Percentiles rank a stretch among this genome's conserved stretches.
These are phyloP conservation scores for Drosophila buzzatii DNA, from an alignment of 2,888 invertebrate genomes.

Conservation along the genomic window DNA sequence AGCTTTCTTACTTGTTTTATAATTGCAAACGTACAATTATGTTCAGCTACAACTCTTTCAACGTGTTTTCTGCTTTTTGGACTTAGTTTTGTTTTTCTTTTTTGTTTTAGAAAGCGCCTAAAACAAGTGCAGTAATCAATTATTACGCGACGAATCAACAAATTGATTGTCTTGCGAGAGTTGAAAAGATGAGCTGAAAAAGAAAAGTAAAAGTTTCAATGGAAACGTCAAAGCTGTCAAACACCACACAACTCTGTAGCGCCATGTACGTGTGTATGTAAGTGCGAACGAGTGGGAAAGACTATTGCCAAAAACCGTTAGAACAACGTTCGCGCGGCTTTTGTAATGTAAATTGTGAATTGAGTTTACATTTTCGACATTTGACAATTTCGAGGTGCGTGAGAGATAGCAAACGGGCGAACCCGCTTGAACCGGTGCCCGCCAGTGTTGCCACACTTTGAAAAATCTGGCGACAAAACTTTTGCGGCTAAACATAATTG, in stretches of 20 bases:
- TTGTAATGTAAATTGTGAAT: slow-evolving; percentile 63
- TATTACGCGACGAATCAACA: slow-evolving; percentile 67
- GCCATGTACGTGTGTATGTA: too few species aligned
- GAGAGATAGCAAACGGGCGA: slow-evolving; percentile 9
- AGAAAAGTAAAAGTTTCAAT: slow-evolving; percentile 60
- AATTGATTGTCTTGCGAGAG: slow-evolving; percentile 38
- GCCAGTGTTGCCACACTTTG: slow-evolving; percentile 10
- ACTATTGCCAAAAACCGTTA: slow-evolving; percentile 65
- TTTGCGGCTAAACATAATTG: background rate
- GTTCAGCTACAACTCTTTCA: slow-evolving; percentile 29
- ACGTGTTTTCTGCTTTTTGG: slow-evolving; percentile 35
- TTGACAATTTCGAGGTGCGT: slow-evolving; percentile 26
- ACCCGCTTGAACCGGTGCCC: slow-evolving; percentile 25
- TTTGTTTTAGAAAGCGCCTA: slow-evolving; percentile 71
- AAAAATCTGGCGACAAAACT: background rate
- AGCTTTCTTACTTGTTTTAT: too few species aligned
- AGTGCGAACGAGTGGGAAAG: background rate
- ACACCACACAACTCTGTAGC: background rate
- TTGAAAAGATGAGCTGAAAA: slow-evolving; percentile 26
- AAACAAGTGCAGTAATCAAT: slow-evolving; percentile 77
- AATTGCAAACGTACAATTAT: slow-evolving; percentile 46
- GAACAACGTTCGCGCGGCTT: slow-evolving; percentile 53
- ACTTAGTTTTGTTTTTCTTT: slow-evolving; percentile 17
- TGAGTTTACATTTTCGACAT: slow-evolving; percentile 22
- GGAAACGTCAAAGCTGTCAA: slow-evolving; percentile 23